phyloP scores from a whole-genome alignment of 2,113 vertebrate species.

The Caretta caretta region DNA sequence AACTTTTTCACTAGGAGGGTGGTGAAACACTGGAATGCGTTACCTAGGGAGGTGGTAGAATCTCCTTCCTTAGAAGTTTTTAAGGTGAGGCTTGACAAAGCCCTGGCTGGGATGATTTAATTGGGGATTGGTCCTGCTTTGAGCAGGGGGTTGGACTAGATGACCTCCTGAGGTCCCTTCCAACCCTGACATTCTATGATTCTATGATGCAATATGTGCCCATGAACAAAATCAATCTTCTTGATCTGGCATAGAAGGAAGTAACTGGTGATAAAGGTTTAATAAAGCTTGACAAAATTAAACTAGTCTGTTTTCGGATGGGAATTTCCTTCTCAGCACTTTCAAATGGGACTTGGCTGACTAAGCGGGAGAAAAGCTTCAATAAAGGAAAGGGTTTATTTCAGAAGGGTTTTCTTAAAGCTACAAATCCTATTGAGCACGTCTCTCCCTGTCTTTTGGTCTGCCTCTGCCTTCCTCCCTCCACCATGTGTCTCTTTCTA shows the following conservation, averaged over 20 bases:
- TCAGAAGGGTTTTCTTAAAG: conserved; percentile 27
- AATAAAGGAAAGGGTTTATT: conserved; percentile 52
- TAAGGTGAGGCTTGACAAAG: too few relatives aligned
- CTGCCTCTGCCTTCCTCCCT: background rate
- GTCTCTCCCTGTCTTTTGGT: conserved; percentile 21
- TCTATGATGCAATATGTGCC: background rate
- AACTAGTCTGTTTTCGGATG: conserved; percentile 51
- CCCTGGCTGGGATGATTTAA: too few relatives aligned
- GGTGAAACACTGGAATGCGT: too few relatives aligned
- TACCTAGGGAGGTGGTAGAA: too few relatives aligned
- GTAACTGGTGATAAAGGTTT: conserved; percentile 71
- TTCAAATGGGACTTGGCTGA: conserved; percentile 10
- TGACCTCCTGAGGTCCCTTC: too few relatives aligned
- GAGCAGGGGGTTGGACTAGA: too few relatives aligned
- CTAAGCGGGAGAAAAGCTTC: conserved; percentile 23
- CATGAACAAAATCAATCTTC: conserved; percentile 65
- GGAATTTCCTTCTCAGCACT: conserved; percentile 50
- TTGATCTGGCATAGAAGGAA: conserved; percentile 69
- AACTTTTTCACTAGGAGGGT: too few relatives aligned
- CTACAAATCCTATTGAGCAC: conserved; percentile 61
- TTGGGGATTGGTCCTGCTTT: too few relatives aligned
- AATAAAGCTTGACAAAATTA: conserved; percentile 75
- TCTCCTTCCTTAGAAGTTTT: too few relatives aligned
- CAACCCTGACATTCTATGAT: too few relatives aligned
- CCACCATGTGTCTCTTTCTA: background rate